A percentile compares a stretch with the other conserved stretches of the same genome.
Evolutionary conservation across 2,797 vertebrate genomes (phyloP).

Genomic region (Spatula versicolor): DNA sequence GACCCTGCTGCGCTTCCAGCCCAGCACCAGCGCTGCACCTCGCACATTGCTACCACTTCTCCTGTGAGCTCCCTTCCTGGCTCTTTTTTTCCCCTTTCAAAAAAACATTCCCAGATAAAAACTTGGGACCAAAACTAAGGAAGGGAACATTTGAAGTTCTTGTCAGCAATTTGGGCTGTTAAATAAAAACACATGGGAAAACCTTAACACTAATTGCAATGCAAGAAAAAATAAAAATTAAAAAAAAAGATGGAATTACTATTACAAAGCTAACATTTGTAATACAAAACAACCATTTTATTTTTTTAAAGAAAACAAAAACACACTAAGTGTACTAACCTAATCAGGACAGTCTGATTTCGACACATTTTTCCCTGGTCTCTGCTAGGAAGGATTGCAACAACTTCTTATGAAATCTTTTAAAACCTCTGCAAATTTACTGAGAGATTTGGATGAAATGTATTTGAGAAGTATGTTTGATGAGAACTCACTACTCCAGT

Average conservation of each 20-base stretch:
- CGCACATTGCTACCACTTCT: background rate
- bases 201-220: background rate
- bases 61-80: background rate
- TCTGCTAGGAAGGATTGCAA: background rate
- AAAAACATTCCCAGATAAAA: background rate
- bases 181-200: background rate
- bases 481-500: background rate
- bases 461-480: background rate
- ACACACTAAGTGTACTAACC: background rate
- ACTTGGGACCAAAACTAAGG: background rate
- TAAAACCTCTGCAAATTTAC: too few relatives aligned
- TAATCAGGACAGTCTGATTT: background rate
- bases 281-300: background rate
- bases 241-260: background rate
- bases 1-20: background rate
- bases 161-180: background rate
- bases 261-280: background rate
- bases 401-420: background rate
- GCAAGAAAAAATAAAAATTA: background rate
- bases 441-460: background rate
- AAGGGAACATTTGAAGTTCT: background rate
- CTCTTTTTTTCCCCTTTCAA: background rate
- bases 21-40: background rate
- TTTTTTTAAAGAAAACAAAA: too few relatives aligned
- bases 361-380: background rate